A percentile compares a stretch with the other conserved stretches of the same genome.
These are phyloP conservation scores for Drosophila lacteicornis DNA, from an alignment of 1,140 invertebrate genomes.

Conservation along the genomic window DNA sequence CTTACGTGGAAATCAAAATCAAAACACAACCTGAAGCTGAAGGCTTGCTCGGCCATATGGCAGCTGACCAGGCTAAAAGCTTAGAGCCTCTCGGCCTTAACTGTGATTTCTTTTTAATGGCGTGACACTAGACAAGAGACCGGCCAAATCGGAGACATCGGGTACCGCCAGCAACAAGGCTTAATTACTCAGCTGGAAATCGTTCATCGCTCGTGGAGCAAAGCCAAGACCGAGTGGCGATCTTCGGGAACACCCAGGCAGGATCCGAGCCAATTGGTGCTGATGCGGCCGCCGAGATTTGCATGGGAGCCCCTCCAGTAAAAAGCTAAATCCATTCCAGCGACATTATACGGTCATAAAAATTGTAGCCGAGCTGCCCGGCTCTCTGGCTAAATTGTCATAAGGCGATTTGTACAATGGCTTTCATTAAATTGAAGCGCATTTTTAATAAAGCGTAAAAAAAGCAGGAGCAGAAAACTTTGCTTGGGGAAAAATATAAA, in stretches of 20 bases:
- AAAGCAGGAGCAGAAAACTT: conserved; percentile 35
- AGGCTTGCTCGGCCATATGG: conserved; percentile 43
- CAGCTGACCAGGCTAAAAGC: conserved; percentile 58
- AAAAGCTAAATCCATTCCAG: conserved; percentile 66
- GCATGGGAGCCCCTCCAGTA: conserved; percentile 55
- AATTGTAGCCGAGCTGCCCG: conserved; percentile 56
- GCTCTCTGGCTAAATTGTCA: conserved; percentile 74
- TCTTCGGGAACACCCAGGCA: conserved; percentile 75
- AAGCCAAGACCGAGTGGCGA: conserved; percentile 33
- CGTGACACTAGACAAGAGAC: conserved; percentile 77
- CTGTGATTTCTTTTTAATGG: conserved; percentile 82
- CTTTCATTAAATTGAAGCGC: conserved; percentile 79
- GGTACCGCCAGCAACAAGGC: conserved; percentile 58
- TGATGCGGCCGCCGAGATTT: conserved; percentile 66
- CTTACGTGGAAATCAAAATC: conserved; percentile 79
- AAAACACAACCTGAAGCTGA: conserved; percentile 6
- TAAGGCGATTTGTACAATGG: conserved; percentile 82
- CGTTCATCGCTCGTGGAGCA: conserved; percentile 51
- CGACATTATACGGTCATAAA: conserved; percentile 77
- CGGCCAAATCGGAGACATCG: conserved; percentile 35
- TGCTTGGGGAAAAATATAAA: conserved; percentile 33
- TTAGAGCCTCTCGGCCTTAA: conserved; percentile 56
- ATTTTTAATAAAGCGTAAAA: conserved; percentile 79
- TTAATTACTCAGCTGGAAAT: conserved; percentile 82
- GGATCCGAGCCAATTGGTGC: conserved; percentile 34